Percentiles rank a stretch among this genome's conserved stretches.
Conservation (phyloP, 2,113 vertebrate genomes). For the Phodopus roborovskii region DNA sequence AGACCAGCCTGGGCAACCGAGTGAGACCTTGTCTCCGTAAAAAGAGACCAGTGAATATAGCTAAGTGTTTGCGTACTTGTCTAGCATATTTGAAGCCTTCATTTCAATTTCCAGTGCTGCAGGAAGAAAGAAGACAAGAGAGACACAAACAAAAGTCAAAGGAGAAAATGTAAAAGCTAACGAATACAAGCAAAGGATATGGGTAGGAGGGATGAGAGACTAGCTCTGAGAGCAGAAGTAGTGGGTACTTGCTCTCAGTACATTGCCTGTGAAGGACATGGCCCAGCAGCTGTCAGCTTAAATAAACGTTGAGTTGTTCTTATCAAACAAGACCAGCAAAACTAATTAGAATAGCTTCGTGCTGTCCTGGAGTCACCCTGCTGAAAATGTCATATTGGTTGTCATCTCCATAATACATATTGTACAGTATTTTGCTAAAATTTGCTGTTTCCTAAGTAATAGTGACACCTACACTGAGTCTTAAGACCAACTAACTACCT, state of each 20-base stretch:
- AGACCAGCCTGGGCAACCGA: neutral
- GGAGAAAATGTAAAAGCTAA: neutral
- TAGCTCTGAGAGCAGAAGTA: neutral
- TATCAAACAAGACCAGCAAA: neutral
- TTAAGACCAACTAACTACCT: neutral
- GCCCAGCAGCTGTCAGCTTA: neutral
- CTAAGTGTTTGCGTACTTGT: neutral
- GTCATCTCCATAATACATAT: neutral
- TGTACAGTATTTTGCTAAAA: conserved; percentile 60
- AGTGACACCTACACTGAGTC: conserved; percentile 16
- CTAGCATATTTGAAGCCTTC: neutral
- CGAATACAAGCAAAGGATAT: neutral
- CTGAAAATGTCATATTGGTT: conserved; percentile 52
- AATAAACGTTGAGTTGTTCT: neutral
- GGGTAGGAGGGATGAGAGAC: neutral
- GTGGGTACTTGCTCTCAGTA: no score
- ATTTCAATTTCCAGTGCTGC: neutral
- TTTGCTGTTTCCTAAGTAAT: conserved; percentile 64
- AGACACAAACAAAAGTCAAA: neutral
- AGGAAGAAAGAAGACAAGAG: neutral
- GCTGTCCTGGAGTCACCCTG: neutral
- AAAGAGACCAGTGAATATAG: neutral
- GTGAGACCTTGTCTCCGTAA: neutral
- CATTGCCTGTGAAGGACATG: neutral
- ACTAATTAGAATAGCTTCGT: neutral